Percentiles rank a stretch among this genome's conserved stretches.
Evolutionary conservation across 2,888 invertebrate species (phyloP).

Genomic region (Perdita meconis): DNA sequence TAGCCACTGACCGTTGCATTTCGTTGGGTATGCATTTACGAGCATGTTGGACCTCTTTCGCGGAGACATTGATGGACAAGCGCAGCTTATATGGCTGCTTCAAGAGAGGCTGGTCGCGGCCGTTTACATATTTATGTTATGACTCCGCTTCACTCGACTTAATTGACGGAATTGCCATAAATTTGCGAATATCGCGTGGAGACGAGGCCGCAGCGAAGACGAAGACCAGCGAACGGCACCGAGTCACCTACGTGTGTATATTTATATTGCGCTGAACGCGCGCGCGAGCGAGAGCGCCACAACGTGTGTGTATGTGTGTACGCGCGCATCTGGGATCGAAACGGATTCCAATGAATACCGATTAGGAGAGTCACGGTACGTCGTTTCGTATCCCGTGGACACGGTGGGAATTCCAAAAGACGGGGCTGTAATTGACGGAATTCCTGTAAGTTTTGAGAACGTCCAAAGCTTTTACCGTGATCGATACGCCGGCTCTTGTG

Average conservation of each 20-base stretch:
- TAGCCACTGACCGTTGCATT: conserved; percentile 79
- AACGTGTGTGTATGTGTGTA: background rate
- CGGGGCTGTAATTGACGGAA: conserved; percentile 59
- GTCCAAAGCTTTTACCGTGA: conserved; percentile 50
- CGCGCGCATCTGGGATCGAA: conserved; percentile 32
- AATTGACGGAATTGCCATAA: conserved; percentile 84
- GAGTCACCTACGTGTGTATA: conserved; percentile 3
- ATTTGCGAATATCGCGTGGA: conserved; percentile 80
- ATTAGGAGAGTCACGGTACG: conserved; percentile 63
- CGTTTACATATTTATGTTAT: conserved; percentile 84
- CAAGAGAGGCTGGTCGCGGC: conserved; percentile 74
- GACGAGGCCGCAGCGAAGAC: conserved; percentile 5
- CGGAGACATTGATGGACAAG: conserved; percentile 84
- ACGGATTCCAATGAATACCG: conserved; percentile 74
- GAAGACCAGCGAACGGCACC: conserved; percentile 21
- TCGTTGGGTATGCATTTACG: conserved; percentile 79
- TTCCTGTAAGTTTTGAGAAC: conserved; percentile 54
- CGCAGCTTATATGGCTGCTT: conserved; percentile 81
- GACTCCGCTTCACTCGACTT: conserved; percentile 82
- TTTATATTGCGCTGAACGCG: conserved; percentile 4
- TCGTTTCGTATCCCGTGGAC: conserved; percentile 55
- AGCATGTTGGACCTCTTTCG: conserved; percentile 77
- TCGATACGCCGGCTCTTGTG: conserved; percentile 46
- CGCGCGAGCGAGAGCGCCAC: background rate
- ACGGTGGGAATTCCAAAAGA: conserved; percentile 62